phyloP scores from a whole-genome alignment of 2,797 vertebrate species.

The Lindbergichthys nudifrons region DNA sequence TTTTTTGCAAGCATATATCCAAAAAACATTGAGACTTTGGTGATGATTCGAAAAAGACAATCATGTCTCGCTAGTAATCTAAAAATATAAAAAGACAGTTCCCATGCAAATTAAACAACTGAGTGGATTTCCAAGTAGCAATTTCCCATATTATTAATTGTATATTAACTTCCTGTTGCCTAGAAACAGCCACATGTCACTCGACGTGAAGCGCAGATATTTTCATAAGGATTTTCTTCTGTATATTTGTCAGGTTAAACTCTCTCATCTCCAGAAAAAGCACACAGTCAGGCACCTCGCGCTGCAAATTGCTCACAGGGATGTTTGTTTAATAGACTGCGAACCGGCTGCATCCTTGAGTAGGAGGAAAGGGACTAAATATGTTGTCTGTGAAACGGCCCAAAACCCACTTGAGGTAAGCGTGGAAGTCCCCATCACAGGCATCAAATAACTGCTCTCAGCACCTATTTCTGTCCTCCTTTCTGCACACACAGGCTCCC shows the following conservation, averaged over 20 bases:
- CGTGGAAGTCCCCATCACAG: constrained; percentile 81
- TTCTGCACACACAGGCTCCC: constrained; percentile 78
- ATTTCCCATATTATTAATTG: constrained; percentile 85
- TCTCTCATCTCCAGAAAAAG: constrained; percentile 74
- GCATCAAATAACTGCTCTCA: constrained; percentile 65
- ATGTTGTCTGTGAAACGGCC: constrained; percentile 80
- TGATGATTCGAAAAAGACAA: constrained; percentile 15
- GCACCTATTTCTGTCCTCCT: constrained; percentile 59
- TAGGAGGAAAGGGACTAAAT: constrained; percentile 78
- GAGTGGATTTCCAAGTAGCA: constrained; percentile 73
- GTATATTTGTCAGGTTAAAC: constrained; percentile 81
- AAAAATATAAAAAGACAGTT: constrained; percentile 57
- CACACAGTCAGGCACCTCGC: constrained; percentile 70
- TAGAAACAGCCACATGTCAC: constrained; percentile 79
- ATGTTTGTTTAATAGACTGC: constrained; percentile 81
- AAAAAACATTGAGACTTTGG: constrained; percentile 38
- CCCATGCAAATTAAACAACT: constrained; percentile 72
- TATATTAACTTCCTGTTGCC: constrained; percentile 83
- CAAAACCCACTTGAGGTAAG: constrained; percentile 81
- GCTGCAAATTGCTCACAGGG: constrained; percentile 75
- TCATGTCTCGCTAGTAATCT: constrained; percentile 24
- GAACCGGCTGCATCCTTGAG: constrained; percentile 74
- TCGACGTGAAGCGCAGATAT: constrained; percentile 61
- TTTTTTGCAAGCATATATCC: constrained; percentile 3
- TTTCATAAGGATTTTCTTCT: constrained; percentile 70